Percentiles rank a stretch among this genome's conserved stretches.
Evolutionary conservation across 2,888 invertebrate species (phyloP).

Genomic region (Malacosoma neustria): DNA sequence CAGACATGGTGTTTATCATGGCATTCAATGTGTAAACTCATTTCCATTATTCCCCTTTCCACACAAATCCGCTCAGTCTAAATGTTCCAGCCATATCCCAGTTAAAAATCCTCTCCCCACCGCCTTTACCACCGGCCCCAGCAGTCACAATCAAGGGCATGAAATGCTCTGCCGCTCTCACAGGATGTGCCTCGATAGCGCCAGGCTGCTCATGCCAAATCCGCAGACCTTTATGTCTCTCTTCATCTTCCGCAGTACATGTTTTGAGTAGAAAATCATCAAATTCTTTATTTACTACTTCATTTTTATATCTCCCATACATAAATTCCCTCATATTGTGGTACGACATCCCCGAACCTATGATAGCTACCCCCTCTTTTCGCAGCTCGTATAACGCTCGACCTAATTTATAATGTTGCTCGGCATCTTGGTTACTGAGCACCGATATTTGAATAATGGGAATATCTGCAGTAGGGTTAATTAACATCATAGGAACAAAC

Average conservation of each 20-base stretch:
- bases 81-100: constrained; percentile 56
- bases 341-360: constrained; percentile 66
- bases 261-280: constrained; percentile 50
- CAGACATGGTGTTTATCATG: too few relatives aligned
- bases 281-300: constrained; percentile 52
- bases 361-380: constrained; percentile 52
- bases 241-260: constrained; percentile 42
- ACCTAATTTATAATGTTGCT: constrained; percentile 52
- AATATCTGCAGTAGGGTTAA: constrained; percentile 53
- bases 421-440: constrained; percentile 44
- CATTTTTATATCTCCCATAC: constrained; percentile 20
- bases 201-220: constrained; percentile 48
- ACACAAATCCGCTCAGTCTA: constrained; percentile 55
- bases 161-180: constrained; percentile 54
- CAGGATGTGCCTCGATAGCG: constrained; percentile 52
- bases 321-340: constrained; percentile 63
- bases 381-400: constrained; percentile 43
- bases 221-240: constrained; percentile 32
- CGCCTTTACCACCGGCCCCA: constrained; percentile 47
- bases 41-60: constrained; percentile 35
- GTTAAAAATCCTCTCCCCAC: constrained; percentile 51
- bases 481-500: constrained; percentile 65
- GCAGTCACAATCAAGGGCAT: constrained; percentile 61
- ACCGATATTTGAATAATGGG: constrained; percentile 63
- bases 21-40: too few relatives aligned